phyloP scores from a whole-genome alignment of 92 coral and sea anemone genomes.

The Zoanthus gigantus region DNA sequence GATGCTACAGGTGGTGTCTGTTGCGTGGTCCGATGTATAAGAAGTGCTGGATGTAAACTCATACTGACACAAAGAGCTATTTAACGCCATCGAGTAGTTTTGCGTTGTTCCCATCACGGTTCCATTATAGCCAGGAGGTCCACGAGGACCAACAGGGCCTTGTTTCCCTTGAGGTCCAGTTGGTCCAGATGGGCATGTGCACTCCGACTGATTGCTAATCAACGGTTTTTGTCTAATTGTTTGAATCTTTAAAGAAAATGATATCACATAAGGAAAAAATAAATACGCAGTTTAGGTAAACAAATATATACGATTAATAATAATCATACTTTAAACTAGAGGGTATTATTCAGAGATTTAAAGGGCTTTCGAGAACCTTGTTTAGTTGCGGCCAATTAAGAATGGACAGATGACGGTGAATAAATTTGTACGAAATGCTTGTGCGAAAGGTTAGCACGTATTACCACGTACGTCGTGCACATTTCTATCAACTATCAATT shows the following conservation, averaged over 20 bases:
- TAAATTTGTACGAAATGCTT: too few relatives aligned
- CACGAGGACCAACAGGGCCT: slow-evolving; percentile 56
- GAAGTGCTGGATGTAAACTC: slow-evolving; percentile 1
- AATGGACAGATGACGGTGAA: too few relatives aligned
- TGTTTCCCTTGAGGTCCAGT: slow-evolving; percentile 51
- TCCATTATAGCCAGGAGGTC: slow-evolving; percentile 25
- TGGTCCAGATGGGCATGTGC: not conserved
- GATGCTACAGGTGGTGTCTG: slow-evolving; percentile 7
- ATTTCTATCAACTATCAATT: too few relatives aligned
- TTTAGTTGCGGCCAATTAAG: too few relatives aligned
- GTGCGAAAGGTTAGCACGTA: too few relatives aligned
- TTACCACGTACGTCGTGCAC: too few relatives aligned
- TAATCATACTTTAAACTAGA: too few relatives aligned
- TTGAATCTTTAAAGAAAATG: not conserved
- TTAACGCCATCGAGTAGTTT: slow-evolving; percentile 21
- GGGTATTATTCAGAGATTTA: too few relatives aligned
- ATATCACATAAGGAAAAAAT: too few relatives aligned
- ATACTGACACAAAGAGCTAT: slow-evolving; percentile 34
- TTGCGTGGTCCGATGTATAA: slow-evolving; percentile 5
- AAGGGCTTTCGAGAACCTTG: too few relatives aligned
- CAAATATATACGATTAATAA: too few relatives aligned
- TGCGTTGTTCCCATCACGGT: not conserved
- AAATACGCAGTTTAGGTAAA: too few relatives aligned
- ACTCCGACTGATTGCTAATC: not conserved
- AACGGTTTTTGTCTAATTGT: not conserved